A percentile compares a stretch with the other conserved stretches of the same genome.
Conservation (phyloP, 1,140 invertebrate genomes). For the Lepidurus couesii region DNA sequence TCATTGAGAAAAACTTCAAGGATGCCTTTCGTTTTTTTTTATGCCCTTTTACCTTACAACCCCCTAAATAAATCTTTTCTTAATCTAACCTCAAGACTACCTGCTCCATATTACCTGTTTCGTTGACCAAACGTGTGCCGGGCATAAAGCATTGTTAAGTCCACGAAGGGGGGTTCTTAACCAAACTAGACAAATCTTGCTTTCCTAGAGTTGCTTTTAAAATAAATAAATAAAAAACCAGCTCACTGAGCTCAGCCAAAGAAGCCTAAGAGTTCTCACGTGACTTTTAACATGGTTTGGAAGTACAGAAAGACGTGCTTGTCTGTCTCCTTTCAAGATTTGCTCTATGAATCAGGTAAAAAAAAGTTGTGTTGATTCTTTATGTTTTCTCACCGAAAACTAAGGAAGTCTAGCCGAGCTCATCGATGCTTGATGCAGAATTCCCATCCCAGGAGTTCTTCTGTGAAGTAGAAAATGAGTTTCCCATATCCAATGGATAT, state of each 20-base stretch:
- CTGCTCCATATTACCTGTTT: conserved; percentile 18
- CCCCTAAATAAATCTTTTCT: neutral
- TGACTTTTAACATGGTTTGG: too few relatives aligned
- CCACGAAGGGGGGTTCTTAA: too few relatives aligned
- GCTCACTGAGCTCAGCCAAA: too few relatives aligned
- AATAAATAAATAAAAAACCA: too few relatives aligned
- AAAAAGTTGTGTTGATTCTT: neutral
- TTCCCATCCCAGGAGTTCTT: conserved; percentile 1
- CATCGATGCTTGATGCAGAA: neutral
- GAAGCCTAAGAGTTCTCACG: neutral
- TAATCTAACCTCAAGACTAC: neutral
- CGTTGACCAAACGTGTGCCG: neutral
- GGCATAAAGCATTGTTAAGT: neutral
- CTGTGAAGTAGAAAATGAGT: neutral
- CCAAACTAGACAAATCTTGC: too few relatives aligned
- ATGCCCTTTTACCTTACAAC: neutral
- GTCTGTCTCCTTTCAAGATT: neutral
- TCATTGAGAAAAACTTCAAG: neutral
- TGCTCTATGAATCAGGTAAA: neutral
- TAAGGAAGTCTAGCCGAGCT: neutral
- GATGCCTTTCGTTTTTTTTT: neutral
- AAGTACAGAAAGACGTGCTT: neutral
- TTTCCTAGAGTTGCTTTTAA: too few relatives aligned
- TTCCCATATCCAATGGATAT: conserved; percentile 5
- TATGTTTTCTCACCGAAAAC: neutral